Conservation (phyloP, 37 sponge, comb jelly and placozoan genomes). For the Lycopodina hypogea region DNA sequence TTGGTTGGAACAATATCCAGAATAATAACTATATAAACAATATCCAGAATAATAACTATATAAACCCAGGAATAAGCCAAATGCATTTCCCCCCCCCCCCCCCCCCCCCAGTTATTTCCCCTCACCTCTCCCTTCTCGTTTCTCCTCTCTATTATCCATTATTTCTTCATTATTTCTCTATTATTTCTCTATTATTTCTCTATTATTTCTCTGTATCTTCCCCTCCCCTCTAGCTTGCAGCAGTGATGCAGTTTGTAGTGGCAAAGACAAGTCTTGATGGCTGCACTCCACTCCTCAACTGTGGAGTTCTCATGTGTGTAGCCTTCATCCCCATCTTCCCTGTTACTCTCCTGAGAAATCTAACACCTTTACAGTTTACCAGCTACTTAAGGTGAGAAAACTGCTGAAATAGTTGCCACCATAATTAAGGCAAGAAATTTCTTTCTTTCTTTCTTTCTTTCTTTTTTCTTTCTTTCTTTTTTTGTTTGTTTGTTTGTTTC, state of each 20-base stretch:
- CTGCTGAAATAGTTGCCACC: not conserved
- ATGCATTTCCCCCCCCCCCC: not conserved
- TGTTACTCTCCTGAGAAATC: conserved; percentile 52
- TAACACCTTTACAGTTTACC: conserved; percentile 64
- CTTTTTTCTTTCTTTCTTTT: too few relatives aligned
- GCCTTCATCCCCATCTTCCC: conserved; percentile 81
- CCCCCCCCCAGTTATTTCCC: not conserved
- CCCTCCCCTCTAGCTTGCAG: not conserved
- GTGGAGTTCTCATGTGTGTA: conserved; percentile 51
- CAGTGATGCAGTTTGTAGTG: conserved; percentile 35
- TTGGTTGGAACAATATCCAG: too few relatives aligned
- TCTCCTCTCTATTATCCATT: not conserved
- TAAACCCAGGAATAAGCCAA: too few relatives aligned
- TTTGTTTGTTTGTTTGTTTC: too few relatives aligned
- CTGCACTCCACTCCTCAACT: conserved; percentile 52
- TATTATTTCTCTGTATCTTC: not conserved
- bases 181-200: not conserved
- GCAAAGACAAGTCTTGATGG: not conserved
- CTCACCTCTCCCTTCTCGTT: not conserved
- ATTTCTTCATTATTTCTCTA: not conserved
- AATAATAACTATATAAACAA: too few relatives aligned
- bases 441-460: too few relatives aligned
- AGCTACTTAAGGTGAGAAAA: conserved; percentile 48
- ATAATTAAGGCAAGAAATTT: too few relatives aligned
- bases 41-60: too few relatives aligned